Conservation (phyloP, 37 sponge, comb jelly and placozoan species). For the Theonella swinhoei region DNA sequence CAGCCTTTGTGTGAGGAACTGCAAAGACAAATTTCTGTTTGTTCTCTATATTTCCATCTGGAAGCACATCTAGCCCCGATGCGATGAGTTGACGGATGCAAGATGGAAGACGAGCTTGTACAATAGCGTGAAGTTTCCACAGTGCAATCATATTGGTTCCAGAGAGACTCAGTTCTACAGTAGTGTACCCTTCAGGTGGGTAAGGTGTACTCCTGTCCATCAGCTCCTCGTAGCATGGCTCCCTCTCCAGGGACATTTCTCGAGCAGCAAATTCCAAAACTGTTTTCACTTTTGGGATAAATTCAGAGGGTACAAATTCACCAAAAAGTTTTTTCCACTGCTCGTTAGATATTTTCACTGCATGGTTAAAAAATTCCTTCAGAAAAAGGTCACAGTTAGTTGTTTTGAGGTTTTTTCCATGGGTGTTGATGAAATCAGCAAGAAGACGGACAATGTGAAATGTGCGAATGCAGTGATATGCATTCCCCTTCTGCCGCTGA, state of each 20-base stretch:
- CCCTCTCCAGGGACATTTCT: not conserved
- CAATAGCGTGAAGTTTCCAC: conserved; percentile 61
- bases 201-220: conserved; percentile 9
- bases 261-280: conserved; percentile 12
- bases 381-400: conserved; percentile 55
- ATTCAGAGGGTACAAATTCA: conserved; percentile 71
- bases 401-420: not conserved
- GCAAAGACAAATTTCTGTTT: conserved; percentile 54
- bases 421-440: conserved; percentile 38
- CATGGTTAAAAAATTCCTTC: conserved; percentile 40
- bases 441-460: conserved; percentile 80
- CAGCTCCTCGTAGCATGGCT: conserved; percentile 18
- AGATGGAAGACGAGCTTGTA: conserved; percentile 70
- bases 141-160: conserved; percentile 15
- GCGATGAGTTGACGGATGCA: conserved; percentile 66
- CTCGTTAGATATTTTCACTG: conserved; percentile 3
- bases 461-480: conserved; percentile 85
- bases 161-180: conserved; percentile 34
- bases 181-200: conserved; percentile 58
- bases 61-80: conserved; percentile 45
- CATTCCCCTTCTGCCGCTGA: conserved; percentile 80
- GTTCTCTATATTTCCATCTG: conserved; percentile 38
- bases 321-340: conserved; percentile 76
- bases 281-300: conserved; percentile 58
- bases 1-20: conserved; percentile 18